Base-by-base conservation (phyloP, 2,113 vertebrate genomes). In the Cottus gobio region DNA sequence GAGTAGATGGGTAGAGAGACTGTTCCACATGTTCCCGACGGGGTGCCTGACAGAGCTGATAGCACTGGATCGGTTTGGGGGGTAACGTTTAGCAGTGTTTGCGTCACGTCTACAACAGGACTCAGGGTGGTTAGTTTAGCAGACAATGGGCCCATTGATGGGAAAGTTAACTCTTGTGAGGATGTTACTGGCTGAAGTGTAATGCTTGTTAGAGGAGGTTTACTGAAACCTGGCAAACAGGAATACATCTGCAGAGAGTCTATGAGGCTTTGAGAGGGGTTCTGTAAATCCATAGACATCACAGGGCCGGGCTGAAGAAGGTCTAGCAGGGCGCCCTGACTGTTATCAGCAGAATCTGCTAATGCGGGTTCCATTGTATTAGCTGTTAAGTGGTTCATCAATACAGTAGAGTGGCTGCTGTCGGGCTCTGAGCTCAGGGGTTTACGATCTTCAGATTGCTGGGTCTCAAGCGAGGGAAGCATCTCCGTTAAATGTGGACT, bases 1-100 rank as follows among this genome's bases (percentile, higher is more conserved):
- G 94, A 83, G 74, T 84, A 93, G 26, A 95, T 42, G 0, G 95
- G 91, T 2, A 94, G 26, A 50, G 92, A 87, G 44, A 95, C 79
- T 7, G 89, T 66, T 22, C 79, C 85, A 78, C 89, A 86, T 24
- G 91, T 78, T 75, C 56, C 90, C 22, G 87, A 50, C 36, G 90
- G 70, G 75, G 83, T 37, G 12, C 67, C 75, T 5, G 85, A 77
- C 1, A 66, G 71, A 15, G 84, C 86, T 36, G 90, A 89, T 34
- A 92, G 36, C 37, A 85, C 50, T 4, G 90, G 88, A 50, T 94
- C 83, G 12, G 36, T 90, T 34, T 91, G 90, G 60, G 88, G 48
- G 48, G 85, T 9, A 5, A 88, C 71, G 71, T 85, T 90, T 48
- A 91, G 42, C 65, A 92, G 63, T 46, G 91, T 72, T 57, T 89